Percentiles rank a stretch among this genome's conserved stretches.
phyloP scores from a whole-genome alignment of 2,113 vertebrate genomes.

The Elaphurus davidianus region DNA sequence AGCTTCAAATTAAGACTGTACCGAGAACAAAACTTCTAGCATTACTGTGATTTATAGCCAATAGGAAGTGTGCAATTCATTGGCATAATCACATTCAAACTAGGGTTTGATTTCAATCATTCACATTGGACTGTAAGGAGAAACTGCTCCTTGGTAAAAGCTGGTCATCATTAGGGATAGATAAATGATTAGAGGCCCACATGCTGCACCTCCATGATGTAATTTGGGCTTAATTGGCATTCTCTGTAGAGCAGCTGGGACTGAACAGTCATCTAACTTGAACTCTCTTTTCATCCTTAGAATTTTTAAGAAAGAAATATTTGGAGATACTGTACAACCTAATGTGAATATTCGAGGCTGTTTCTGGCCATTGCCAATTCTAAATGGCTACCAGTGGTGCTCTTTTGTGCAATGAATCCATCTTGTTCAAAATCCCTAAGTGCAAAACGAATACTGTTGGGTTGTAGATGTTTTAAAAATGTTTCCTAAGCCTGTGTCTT shows the following conservation, averaged over 20 bases:
- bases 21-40: not conserved
- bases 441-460: not conserved
- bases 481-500: not conserved
- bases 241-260: not conserved
- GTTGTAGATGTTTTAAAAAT: not conserved
- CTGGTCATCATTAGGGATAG: slow-evolving; percentile 18
- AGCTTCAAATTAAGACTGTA: not conserved
- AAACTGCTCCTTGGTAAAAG: slow-evolving; percentile 30
- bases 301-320: slow-evolving; percentile 2
- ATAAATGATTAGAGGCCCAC: not conserved
- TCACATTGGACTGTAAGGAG: not conserved
- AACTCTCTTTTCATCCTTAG: slow-evolving; percentile 5
- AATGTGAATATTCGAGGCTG: not conserved
- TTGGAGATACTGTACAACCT: not conserved
- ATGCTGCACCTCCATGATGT: not conserved
- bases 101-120: slow-evolving; percentile 38
- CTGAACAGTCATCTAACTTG: not conserved
- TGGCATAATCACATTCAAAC: slow-evolving; percentile 41
- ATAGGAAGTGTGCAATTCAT: not conserved
- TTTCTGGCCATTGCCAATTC: not conserved
- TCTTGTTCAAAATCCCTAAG: not conserved
- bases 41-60: not conserved
- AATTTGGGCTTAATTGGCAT: not conserved
- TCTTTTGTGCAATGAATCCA: not conserved
- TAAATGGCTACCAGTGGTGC: not conserved